Evolutionary conservation across 2,113 vertebrate genomes (phyloP).

Genomic region (Sturnus vulgaris): DNA sequence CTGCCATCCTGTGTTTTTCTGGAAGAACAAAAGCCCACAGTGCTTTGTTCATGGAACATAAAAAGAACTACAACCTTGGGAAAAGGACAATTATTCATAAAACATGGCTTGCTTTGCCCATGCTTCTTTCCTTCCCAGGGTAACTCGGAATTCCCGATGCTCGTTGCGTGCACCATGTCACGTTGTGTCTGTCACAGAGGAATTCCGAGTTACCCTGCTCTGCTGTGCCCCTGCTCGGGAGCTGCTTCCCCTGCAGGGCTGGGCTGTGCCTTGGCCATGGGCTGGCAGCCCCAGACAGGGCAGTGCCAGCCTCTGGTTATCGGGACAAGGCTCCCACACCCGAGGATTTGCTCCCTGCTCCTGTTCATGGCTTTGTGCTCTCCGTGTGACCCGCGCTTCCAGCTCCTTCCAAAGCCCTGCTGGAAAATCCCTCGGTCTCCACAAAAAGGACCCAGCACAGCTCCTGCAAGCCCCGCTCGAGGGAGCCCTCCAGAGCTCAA

Average conservation of each 20-base stretch:
- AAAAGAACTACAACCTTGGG: neutral
- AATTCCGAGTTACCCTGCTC: too few species aligned
- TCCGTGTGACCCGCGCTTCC: rapidly evolving
- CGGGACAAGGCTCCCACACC: neutral
- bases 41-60: neutral
- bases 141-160: neutral
- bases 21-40: neutral
- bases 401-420: neutral
- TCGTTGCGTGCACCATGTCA: rapidly evolving
- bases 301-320: rapidly evolving
- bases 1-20: neutral
- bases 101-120: neutral
- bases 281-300: neutral
- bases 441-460: neutral
- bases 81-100: neutral
- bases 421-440: neutral
- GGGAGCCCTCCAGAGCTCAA: neutral
- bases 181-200: rapidly evolving
- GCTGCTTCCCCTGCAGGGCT: neutral
- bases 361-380: rapidly evolving
- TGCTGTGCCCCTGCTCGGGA: rapidly evolving
- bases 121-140: neutral
- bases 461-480: neutral
- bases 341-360: rapidly evolving
- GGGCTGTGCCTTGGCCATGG: rapidly evolving